Evolutionary conservation across 2,797 vertebrate species (phyloP), one percentile per base, ranked within the genome.

Genomic region (Platyrinchus mystaceus): DNA sequence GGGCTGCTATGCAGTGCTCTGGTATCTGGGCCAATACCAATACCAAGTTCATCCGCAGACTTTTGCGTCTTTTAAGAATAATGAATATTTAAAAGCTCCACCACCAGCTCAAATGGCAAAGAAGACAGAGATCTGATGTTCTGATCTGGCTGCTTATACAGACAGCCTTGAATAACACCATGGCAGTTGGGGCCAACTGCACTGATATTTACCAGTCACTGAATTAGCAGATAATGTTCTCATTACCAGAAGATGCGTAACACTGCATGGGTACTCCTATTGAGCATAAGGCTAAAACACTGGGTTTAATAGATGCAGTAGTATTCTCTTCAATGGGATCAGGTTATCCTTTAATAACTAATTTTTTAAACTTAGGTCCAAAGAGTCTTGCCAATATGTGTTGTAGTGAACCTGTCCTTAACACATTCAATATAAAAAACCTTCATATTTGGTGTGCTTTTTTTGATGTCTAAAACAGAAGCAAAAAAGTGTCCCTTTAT

Each of bases 21-120:
- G 73, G 9, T 87, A 75, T 81, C 84, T 93, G 84, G 76, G 93
- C 79, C 89, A 95, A 68, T 14, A 58, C 79, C 89, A 95, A 68
- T 14, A 58, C 27, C 28, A 64, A 58, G 43, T 32, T 91, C 78
- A 59, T 81, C 87, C 50, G 73, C 90, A 95, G 77, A 84, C 41
- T 84, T 90, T 20, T 66, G 47, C 0, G 10, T 74, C 90, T 85
- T 46, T 94, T 84, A 85, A 68, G 43, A 70, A 78, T 44, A 86
- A 91, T 94, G 95, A 95, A 95, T 97, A 97, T 96, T 95, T 89
- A 84, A 93, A 94, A 85, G 60, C 23, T 89, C 53, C 39, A 66
- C 12, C 74, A 64, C 6, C 22, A 68, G 56, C 68, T 91, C 87
- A 82, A 92, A 66, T 60, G 10, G 69, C 73, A 94, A 85, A 67